Evolutionary conservation across 2,797 vertebrate species (phyloP).

Genomic region (Coluber constrictor): DNA sequence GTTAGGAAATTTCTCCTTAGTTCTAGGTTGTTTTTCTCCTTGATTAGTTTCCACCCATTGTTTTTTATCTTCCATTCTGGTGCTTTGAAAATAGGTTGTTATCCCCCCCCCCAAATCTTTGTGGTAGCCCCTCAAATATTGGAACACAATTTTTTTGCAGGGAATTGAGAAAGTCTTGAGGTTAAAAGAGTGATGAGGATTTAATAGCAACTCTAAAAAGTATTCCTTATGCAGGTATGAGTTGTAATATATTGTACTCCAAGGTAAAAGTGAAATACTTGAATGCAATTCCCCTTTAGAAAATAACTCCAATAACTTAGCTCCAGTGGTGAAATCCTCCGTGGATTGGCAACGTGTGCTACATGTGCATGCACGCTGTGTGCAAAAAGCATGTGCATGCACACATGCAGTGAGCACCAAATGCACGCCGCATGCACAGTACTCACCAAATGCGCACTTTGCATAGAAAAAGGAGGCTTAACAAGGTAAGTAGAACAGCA

Average conservation of each 20-base stretch:
- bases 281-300: not conserved
- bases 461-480: too few species aligned
- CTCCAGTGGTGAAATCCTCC: not conserved
- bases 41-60: not conserved
- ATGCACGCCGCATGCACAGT: too few species aligned
- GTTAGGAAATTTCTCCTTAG: not conserved
- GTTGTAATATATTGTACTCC: rapidly evolving
- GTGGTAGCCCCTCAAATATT: too few species aligned
- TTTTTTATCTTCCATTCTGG: not conserved
- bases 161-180: not conserved
- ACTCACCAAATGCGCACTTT: too few species aligned
- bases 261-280: not conserved
- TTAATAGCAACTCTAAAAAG: not conserved
- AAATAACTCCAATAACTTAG: not conserved
- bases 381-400: too few species aligned
- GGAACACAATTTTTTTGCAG: not conserved
- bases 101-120: not conserved
- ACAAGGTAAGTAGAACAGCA: too few species aligned
- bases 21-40: not conserved
- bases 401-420: too few species aligned
- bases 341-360: too few species aligned
- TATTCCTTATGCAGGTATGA: not conserved
- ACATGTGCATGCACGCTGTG: too few species aligned
- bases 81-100: not conserved
- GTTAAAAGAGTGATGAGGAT: not conserved